A percentile compares a stretch with the other conserved stretches of the same genome.
Conservation (phyloP, 2,888 invertebrate genomes). For the Eupithecia insigniata region DNA sequence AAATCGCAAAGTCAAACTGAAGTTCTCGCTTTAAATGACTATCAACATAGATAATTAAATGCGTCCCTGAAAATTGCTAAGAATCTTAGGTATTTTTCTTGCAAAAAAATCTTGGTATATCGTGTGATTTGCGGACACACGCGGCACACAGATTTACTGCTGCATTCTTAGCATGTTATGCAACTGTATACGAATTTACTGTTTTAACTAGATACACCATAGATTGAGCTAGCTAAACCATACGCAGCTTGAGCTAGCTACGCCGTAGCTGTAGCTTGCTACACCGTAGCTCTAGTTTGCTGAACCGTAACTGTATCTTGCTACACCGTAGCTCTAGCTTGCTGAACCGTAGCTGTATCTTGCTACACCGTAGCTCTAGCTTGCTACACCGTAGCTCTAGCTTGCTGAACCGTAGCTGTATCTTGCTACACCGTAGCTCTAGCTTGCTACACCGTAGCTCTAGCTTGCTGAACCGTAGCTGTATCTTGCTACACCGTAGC, state of each 20-base stretch:
- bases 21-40: background rate
- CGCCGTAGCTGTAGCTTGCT: background rate
- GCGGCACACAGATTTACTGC: too few species aligned
- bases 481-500: background rate
- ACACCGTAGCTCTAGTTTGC: background rate
- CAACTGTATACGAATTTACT: too few species aligned
- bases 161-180: background rate
- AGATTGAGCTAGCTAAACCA: too few species aligned
- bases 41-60: background rate
- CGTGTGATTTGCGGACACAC: background rate
- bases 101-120: background rate
- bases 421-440: too few species aligned
- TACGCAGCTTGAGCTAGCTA: too few species aligned
- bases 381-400: background rate
- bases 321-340: too few species aligned
- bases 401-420: too few species aligned
- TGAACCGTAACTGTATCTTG: background rate
- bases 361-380: too few species aligned
- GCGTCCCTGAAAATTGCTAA: background rate
- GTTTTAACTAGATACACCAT: too few species aligned
- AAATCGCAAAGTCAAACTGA: conserved; percentile 3
- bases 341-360: too few species aligned
- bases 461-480: too few species aligned
- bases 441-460: too few species aligned
- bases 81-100: background rate